These are phyloP conservation scores for Atractosteus spatula DNA, from an alignment of 2,113 vertebrate genomes.

Conservation along the genomic window DNA sequence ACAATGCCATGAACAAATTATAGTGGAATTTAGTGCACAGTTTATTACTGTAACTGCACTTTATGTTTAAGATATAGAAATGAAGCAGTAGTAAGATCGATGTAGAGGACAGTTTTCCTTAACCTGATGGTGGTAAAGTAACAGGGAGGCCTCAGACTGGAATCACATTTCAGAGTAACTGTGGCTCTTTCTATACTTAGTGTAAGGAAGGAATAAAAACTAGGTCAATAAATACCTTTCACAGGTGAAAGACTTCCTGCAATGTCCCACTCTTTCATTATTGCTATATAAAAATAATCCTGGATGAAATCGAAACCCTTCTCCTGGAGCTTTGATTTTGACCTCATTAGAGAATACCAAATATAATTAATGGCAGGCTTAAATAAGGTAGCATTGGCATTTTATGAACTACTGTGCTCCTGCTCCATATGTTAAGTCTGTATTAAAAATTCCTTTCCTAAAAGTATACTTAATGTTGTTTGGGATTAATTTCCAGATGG, in stretches of 20 bases:
- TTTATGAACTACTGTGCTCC: constrained; percentile 50
- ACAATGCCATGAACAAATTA: no score
- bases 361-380: constrained; percentile 17
- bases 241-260: neutral
- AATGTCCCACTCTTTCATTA: neutral
- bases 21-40: no score
- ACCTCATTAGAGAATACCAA: constrained; percentile 12
- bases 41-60: no score
- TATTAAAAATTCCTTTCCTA: constrained; percentile 28
- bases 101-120: no score
- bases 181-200: no score
- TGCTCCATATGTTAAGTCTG: constrained; percentile 29
- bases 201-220: neutral
- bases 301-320: neutral
- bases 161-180: no score
- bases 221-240: neutral
- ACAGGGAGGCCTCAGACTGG: no score
- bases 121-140: no score
- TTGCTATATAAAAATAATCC: neutral
- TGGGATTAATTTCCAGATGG: constrained; percentile 47
- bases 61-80: no score
- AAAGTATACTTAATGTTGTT: constrained; percentile 37
- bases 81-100: no score
- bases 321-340: constrained; percentile 1
- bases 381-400: constrained; percentile 25